phyloP scores from a whole-genome alignment of 1,140 invertebrate species.

The Aphelinus atriplicis region DNA sequence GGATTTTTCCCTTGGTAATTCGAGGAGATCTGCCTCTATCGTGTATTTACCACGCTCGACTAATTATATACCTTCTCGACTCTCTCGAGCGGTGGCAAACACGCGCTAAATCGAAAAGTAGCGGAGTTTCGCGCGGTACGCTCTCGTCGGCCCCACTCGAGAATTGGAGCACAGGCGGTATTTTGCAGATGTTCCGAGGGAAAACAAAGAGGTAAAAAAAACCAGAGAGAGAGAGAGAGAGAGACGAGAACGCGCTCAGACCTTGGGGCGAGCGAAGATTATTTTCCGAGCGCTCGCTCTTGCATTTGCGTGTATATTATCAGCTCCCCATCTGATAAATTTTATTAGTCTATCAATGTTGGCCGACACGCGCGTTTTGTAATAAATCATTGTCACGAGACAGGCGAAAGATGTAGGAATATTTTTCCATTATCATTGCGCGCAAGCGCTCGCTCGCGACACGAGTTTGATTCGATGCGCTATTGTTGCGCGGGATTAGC shows the following conservation, averaged over 20 bases:
- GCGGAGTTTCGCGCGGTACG: neutral
- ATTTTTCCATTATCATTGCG: neutral
- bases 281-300: too few relatives aligned
- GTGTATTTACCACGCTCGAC: conserved; percentile 4
- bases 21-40: neutral
- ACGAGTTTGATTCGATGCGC: neutral
- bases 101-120: too few relatives aligned
- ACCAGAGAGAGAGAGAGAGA: too few relatives aligned
- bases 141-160: neutral
- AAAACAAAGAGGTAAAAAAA: neutral
- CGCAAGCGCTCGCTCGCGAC: too few relatives aligned
- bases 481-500: neutral
- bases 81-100: too few relatives aligned
- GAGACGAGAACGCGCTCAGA: too few relatives aligned
- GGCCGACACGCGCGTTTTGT: neutral
- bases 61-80: neutral
- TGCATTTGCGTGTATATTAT: too few relatives aligned
- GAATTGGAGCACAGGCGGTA: neutral
- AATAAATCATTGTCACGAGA: conserved; percentile 7
- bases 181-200: neutral
- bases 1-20: too few relatives aligned
- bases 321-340: too few relatives aligned
- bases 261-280: too few relatives aligned
- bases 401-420: neutral
- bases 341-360: neutral